Conservation (phyloP, 2,888 invertebrate species). For the Sericinus montela region DNA sequence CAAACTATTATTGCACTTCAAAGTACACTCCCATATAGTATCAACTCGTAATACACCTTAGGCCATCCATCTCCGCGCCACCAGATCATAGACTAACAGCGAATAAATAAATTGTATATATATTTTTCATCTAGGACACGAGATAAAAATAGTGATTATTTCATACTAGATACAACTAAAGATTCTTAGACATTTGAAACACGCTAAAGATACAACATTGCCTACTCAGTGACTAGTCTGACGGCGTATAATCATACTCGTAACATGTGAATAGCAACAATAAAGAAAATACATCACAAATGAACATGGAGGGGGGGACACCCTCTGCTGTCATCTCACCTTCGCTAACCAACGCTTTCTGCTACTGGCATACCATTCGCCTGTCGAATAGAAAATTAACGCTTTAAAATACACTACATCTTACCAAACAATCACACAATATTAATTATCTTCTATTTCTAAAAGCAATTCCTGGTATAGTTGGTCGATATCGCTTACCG, state of each 20-base stretch:
- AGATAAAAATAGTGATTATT: constrained; percentile 65
- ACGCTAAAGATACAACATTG: constrained; percentile 72
- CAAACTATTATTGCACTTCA: constrained; percentile 62
- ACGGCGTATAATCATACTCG: constrained; percentile 61
- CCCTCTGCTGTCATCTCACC: constrained; percentile 1
- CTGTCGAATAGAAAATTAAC: too few relatives aligned
- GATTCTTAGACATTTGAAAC: constrained; percentile 69
- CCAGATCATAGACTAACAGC: constrained; percentile 29
- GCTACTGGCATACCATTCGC: neutral
- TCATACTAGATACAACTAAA: constrained; percentile 72
- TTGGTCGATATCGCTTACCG: too few relatives aligned
- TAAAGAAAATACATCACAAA: constrained; percentile 67
- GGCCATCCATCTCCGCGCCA: constrained; percentile 21
- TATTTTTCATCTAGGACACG: constrained; percentile 50
- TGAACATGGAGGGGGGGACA: constrained; percentile 22
- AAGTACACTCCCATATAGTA: constrained; percentile 29
- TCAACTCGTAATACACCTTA: constrained; percentile 23
- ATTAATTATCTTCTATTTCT: too few relatives aligned
- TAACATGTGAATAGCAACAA: constrained; percentile 66
- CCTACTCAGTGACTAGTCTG: constrained; percentile 77
- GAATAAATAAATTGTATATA: constrained; percentile 62
- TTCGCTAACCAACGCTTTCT: neutral
- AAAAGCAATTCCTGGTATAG: too few relatives aligned
- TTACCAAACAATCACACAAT: too few relatives aligned
- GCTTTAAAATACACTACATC: too few relatives aligned